Base-by-base conservation (phyloP, 2,113 vertebrate species). In the Xenus cinereus region DNA sequence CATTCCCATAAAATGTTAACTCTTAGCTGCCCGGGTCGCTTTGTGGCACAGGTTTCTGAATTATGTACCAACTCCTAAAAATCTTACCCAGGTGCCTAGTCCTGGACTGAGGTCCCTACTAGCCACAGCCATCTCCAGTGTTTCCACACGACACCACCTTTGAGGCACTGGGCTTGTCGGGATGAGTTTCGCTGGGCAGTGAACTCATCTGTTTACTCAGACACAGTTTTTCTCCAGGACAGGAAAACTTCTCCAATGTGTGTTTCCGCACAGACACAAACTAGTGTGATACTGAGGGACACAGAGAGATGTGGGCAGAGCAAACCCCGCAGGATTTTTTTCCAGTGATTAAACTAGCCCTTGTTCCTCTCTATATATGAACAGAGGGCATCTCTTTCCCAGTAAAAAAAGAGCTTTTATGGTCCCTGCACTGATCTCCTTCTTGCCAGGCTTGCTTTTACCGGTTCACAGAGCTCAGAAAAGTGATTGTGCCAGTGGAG, bases 221-320 rank as follows among this genome's bases (percentile, higher is more conserved):
- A 32, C n/a, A 75, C 8, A 72, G 27, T 17, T 62, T 67, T 50
- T 26, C 26, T 66, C n/a, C 20, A 41, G 59, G 41, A 82, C 11
- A 77, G 62, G 63, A 68, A 63, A 51, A 51, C 22, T 48, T n/a
- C 51, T 56, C 24, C 41, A 39, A 2, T 7, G 16, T 7, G 4
- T 46, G 7, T 45, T 64, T 62, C 73, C 5, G 1, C 18, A 14
- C 35, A 69, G 77, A 59, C 39, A 14, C n/a, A 64, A 92, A 54
- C 0, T 0, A 50, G 6, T 13, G 17, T 2, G 2, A 54, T 21
- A 43, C 20, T 3, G 8, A 92, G 66, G 43, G 32, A 64, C 19
- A 24, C 6, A 53, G 64, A 57, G 48, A 24, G 20, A 48, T 35
- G 22, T 54, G 57, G 48, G 75, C 62, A 68, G 72, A 72, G 28